Evolutionary conservation across 2,888 invertebrate species (phyloP).

Genomic region (Cryptosula pallasiana): DNA sequence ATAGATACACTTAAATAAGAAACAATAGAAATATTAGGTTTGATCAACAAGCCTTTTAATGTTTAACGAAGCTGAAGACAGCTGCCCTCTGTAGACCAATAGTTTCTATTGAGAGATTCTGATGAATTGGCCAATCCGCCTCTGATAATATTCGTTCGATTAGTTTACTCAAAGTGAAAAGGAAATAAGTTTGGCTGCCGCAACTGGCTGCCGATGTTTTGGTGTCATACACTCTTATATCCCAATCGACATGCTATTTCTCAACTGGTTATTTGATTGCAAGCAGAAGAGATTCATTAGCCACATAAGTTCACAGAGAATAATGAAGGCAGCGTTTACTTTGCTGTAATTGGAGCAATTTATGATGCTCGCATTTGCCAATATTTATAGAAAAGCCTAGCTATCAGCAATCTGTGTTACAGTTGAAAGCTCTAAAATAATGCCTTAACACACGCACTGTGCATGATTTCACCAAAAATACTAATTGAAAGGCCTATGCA

Average conservation of each 20-base stretch:
- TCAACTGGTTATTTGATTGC: not conserved
- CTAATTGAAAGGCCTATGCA: conserved; percentile 2
- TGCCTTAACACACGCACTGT: not conserved
- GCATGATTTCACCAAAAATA: conserved; percentile 23
- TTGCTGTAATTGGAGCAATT: not conserved
- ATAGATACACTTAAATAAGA: not conserved
- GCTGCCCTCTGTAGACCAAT: not conserved
- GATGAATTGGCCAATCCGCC: not conserved
- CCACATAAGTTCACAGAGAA: not conserved
- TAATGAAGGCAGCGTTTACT: not conserved
- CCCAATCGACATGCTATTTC: too few relatives aligned
- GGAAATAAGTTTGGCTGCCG: too few relatives aligned
- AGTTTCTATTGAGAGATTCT: not conserved
- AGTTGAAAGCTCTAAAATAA: not conserved
- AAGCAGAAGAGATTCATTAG: not conserved
- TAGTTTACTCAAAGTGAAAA: not conserved
- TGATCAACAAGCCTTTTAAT: conserved; percentile 21
- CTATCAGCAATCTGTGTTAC: not conserved
- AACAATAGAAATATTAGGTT: conserved; percentile 6
- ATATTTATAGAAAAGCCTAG: not conserved
- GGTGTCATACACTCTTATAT: too few relatives aligned
- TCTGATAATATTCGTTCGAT: not conserved
- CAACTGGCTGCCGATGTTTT: too few relatives aligned
- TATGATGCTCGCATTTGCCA: not conserved
- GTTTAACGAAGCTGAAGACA: conserved; percentile 20